Evolutionary conservation across 2,113 vertebrate genomes (phyloP), one percentile per base, ranked within the genome.

Genomic region (Laterallus jamaicensis): DNA sequence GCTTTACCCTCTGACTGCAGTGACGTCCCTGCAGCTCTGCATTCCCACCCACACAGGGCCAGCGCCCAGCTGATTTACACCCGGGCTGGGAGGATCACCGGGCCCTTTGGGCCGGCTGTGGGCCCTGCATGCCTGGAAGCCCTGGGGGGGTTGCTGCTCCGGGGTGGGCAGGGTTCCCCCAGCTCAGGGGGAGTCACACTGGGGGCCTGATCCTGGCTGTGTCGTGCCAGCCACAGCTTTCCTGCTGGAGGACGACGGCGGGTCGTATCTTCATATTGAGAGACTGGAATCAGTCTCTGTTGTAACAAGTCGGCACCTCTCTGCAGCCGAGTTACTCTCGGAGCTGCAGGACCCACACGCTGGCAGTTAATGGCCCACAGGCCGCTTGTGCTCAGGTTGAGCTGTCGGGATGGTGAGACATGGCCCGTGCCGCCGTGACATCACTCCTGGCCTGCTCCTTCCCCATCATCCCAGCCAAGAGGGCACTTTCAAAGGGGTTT

Each of bases 231-330:
- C 98, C 98, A 97, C 98, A 97, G 98, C 98, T 98, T 98, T 98
- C 98, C 98, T 91, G 91, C 82, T 92, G 98, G 98, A 98, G 98
- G 97, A 98, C 97, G 98, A 98, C 99, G 98, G 98, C 98, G 98
- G 97, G 98, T 99, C 99, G 98, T 99, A 98, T 99, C 99, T 99
- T 99, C 98, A 97, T 98, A 98, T 98, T 98, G 98, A 96, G 97
- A 97, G 98, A 98, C 98, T 98, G 98, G 98, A 99, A 98, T 98
- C 98, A 98, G 99, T 99, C 99, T 98, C 90, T 98, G 97, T 99
- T 99, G 98, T 97, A 98, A 98, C 99, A 98, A 98, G 98, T 98
- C 98, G 98, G 98, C 98, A 97, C 98, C 98, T 98, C 98, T 97
- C 82, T 98, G 98, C 98, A 97, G 98, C 97, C 96, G 98, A 98